These are phyloP conservation scores for Caenorhabditis doughertyi DNA, from an alignment of 2,888 invertebrate species.

Conservation along the genomic window DNA sequence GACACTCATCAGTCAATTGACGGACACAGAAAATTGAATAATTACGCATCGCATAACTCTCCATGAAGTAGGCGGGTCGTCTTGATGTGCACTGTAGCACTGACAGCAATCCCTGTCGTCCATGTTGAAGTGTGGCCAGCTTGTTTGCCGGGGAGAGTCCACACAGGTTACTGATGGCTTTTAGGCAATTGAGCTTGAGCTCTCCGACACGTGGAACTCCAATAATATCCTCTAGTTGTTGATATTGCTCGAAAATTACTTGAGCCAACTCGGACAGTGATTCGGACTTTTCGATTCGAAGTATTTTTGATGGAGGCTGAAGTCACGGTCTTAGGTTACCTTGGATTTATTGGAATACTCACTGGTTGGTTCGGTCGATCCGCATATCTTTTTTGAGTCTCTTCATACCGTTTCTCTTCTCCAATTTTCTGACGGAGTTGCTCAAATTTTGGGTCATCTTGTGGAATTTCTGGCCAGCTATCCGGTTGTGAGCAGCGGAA, in stretches of 20 bases:
- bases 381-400: slow-evolving; percentile 19
- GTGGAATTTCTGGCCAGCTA: slow-evolving; percentile 18
- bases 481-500: slow-evolving; percentile 4
- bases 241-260: slow-evolving; percentile 19
- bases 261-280: slow-evolving; percentile 10
- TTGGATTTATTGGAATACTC: background rate
- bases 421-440: slow-evolving; percentile 12
- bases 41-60: slow-evolving; percentile 68
- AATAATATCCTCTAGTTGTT: slow-evolving; percentile 15
- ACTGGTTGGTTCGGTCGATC: slow-evolving; percentile 49
- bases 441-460: background rate
- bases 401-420: slow-evolving; percentile 40
- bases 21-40: slow-evolving; percentile 74
- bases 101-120: slow-evolving; percentile 55
- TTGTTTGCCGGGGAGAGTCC: slow-evolving; percentile 33
- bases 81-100: slow-evolving; percentile 65
- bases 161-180: slow-evolving; percentile 51
- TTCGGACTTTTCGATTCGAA: slow-evolving; percentile 29
- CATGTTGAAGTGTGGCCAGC: slow-evolving; percentile 43
- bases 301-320: slow-evolving; percentile 32
- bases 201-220: slow-evolving; percentile 30
- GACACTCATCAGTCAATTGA: slow-evolving; percentile 71
- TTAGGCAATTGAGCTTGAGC: slow-evolving; percentile 53
- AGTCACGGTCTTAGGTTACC: background rate
- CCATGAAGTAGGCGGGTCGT: slow-evolving; percentile 52